A percentile compares a stretch with the other conserved stretches of the same genome.
phyloP scores from a whole-genome alignment of 2,888 invertebrate genomes.

The Chaitophorus viminalis region DNA sequence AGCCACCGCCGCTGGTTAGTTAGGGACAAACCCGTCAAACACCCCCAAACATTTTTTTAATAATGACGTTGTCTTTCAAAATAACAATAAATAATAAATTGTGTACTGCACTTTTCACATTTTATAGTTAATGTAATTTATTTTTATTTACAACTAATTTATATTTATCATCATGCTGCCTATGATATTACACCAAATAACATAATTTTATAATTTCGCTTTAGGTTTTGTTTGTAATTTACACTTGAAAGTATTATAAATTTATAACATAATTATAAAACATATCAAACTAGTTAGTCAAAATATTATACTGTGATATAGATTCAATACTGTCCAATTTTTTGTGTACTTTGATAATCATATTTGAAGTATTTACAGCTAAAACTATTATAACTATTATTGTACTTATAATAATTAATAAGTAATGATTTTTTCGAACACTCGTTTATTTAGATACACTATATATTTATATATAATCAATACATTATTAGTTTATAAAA shows the following conservation, averaged over 20 bases:
- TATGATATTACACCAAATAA: neutral
- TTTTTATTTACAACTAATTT: slow-evolving; percentile 20
- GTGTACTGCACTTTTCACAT: slow-evolving; percentile 11
- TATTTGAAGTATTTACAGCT: neutral
- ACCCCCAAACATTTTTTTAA: slow-evolving; percentile 17
- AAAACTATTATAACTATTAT: too few species aligned
- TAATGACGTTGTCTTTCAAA: slow-evolving; percentile 31
- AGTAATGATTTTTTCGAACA: neutral
- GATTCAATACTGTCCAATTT: neutral
- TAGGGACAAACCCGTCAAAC: slow-evolving; percentile 36
- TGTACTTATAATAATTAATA: too few species aligned
- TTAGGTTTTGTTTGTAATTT: neutral
- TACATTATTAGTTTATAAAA: neutral
- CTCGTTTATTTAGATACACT: neutral
- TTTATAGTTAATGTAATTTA: slow-evolving; percentile 11
- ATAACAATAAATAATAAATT: slow-evolving; percentile 46
- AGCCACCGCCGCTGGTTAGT: neutral
- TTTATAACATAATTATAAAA: neutral
- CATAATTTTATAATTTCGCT: neutral
- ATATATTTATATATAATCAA: neutral
- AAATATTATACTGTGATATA: neutral
- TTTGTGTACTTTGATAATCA: neutral
- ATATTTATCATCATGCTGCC: neutral
- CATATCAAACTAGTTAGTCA: neutral
- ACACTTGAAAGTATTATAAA: neutral